Evolutionary conservation across 2,888 invertebrate genomes (phyloP), one percentile per base, ranked within the genome.

Genomic region (Microctonus hyperodae): DNA sequence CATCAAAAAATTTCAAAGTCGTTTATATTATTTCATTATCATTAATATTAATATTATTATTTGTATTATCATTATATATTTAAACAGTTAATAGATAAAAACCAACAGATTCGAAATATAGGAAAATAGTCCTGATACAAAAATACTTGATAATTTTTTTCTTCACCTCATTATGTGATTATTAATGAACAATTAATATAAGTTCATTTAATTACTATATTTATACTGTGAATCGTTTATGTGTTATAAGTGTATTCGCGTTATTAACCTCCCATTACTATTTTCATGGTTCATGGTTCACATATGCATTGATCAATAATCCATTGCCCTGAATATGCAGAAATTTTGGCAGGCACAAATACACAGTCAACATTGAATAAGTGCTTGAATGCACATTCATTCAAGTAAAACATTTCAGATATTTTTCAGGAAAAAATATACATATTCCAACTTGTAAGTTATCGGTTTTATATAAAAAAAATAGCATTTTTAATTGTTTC

Each of bases 311-410:
- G 31, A 55, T 13, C 16, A n/a, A 55, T 56, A 33, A 56, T 56
- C 33, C 20, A 35, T 31, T 33, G 22, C 16, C 10, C 11, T 56
- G 56, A 33, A 56, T 56, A 22, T 9, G 33, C 33, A 33, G 22
- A 56, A 35, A 56, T 20, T 31, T 44, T 44, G 33, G 56, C 25
- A 33, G 22, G 22, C 31, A 33, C 31, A 20, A 56, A 35, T 56
- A 10, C 33, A 31, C 33, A 33, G 56, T 56, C 33, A 56, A 56
- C 56, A 56, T 33, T 44, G 16, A 16, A 16, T 20, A 44, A 44
- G 44, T 16, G 44, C 44, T 44, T 20, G 16, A 16, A n/a, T 16
- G 44, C 16, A 7, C 16, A 44, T n/a, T 6, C 7, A 16, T 44
- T 44, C 44, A 16, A 44, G 44, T 44, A 16, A 44, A 44, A n/a